These are phyloP conservation scores for Rostratula benghalensis DNA, from an alignment of 2,113 vertebrate genomes.

Conservation along the genomic window DNA sequence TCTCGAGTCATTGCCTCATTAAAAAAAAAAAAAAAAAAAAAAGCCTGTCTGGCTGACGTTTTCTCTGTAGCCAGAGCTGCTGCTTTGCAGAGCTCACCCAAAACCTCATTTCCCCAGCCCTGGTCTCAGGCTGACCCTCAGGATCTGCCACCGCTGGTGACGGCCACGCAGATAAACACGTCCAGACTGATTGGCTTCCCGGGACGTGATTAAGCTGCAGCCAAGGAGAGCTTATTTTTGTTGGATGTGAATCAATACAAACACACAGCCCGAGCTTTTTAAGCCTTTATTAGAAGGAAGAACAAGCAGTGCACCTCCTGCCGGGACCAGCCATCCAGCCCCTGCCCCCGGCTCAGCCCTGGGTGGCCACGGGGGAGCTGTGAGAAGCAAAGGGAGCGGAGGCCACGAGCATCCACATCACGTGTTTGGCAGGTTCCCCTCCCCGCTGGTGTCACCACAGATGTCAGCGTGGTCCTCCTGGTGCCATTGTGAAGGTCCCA, in stretches of 20 bases:
- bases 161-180: background rate
- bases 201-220: background rate
- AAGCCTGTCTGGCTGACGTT: background rate
- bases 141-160: background rate
- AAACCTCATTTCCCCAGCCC: background rate
- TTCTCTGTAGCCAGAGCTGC: background rate
- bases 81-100: background rate
- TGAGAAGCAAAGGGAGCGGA: background rate
- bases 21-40: background rate
- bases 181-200: background rate
- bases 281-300: conserved; percentile 26
- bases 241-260: background rate
- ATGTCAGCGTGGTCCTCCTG: background rate
- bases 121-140: no score
- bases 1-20: background rate
- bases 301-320: background rate
- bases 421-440: fast-evolving
- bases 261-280: background rate
- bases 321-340: background rate
- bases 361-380: background rate
- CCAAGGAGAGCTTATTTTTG: background rate
- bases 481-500: background rate
- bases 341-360: background rate
- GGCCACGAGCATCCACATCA: background rate
- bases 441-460: background rate